Evolutionary conservation across 2,797 vertebrate genomes (phyloP), one percentile per base, ranked within the genome.

Genomic region (Hoplostethus mediterraneus): DNA sequence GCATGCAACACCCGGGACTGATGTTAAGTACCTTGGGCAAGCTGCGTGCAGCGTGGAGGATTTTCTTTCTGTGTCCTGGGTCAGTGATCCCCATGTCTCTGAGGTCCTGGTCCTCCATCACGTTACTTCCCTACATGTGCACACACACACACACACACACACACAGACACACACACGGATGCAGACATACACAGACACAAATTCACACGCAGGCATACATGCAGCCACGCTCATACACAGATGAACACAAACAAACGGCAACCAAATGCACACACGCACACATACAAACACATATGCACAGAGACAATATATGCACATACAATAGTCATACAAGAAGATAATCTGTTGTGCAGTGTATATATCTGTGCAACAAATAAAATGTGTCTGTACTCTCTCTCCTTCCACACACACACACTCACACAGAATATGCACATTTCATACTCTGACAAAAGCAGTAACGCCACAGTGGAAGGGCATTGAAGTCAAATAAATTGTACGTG

Each of bases 91-190:
- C 98, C 0, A 99, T 95, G 73, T 99, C 98, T 89, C 96, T 92
- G 67, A 99, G 95, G 87, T 99, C 98, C 79, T 97, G 97, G 82
- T 99, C 98, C 81, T 99, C 98, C 97, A 99, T 98, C 89, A 99
- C 96, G 75, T 98, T 98, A 90, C 92, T 93, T 81, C 95, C 95
- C 95, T 96, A 75, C 75, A 86, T 65, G 67, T 70, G 69, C 77
- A 84, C 63, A 85, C 76, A 81, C 70, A 76, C 84, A 87, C 75
- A 86, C 81, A 89, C 87, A 88, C 81, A 68, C 87, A 88, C 79
- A 67, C 85, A 83, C 82, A 81, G 79, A 78, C 83, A 90, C 40
- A 28, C 58, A 16, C 44, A 16, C 55, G 72, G 58, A 57, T 55
- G 76, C 65, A 63, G 48, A 63, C 63, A 58, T 21, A 33, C 40